Evolutionary conservation across 1,140 invertebrate species (phyloP), one percentile per base, ranked within the genome.

Genomic region (Oedothorax gibbosus): DNA sequence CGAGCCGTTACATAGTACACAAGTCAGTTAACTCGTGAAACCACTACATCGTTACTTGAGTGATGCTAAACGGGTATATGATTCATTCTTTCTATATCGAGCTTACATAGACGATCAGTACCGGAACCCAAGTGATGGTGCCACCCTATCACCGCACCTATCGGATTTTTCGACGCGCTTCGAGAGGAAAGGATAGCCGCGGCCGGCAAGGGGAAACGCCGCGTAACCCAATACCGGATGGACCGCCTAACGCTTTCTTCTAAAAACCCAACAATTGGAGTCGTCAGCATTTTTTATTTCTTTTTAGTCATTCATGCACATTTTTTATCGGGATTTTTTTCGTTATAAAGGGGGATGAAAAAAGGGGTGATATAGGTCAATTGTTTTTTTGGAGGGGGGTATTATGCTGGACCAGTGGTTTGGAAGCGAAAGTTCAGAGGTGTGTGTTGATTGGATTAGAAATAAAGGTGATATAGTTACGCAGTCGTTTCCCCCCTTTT

Each of bases 61-160:
- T n/a, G n/a, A n/a, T n/a, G n/a, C n/a, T n/a, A n/a, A n/a, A n/a
- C n/a, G n/a, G n/a, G n/a, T n/a, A n/a, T n/a, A n/a, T n/a, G n/a
- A n/a, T n/a, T n/a, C n/a, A n/a, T n/a, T n/a, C n/a, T n/a, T n/a
- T n/a, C n/a, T n/a, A n/a, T n/a, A n/a, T n/a, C n/a, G n/a, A n/a
- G n/a, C n/a, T n/a, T n/a, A n/a, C n/a, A n/a, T n/a, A 71, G 53
- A 20, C 68, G 73, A 77, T n/a, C 57, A 62, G 56, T 64, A 64
- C 62, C 66, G 79, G 73, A 82, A 82, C 79, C 79, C 68, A 82
- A 82, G 68, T 82, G 79, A 68, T 18, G 65, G 51, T 65, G 53
- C 68, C 68, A 77, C 57, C 49, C 12, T 68, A 79, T 79, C 78
- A n/a, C 51, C 18, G 14, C 10, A 18, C 51, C n/a, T 81, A 81